Percentiles rank a stretch among this genome's conserved stretches.
Evolutionary conservation across 2,888 invertebrate genomes (phyloP).

Genomic region (Drosophila fungiperda): DNA sequence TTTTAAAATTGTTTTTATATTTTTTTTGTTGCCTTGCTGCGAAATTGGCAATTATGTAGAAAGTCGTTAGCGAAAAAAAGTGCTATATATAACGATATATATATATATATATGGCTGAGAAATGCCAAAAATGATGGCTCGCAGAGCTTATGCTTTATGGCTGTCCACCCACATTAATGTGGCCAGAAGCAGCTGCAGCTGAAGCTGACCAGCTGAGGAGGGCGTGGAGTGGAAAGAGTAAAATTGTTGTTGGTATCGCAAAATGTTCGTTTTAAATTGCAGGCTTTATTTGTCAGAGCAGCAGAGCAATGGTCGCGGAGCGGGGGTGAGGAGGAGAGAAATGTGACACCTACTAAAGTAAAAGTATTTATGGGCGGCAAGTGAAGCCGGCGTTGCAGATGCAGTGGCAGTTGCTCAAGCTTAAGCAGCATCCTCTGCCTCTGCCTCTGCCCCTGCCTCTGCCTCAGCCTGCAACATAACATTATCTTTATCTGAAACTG

Average conservation of each 20-base stretch:
- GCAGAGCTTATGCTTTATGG: slow-evolving; percentile 52
- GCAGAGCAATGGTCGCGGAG: background rate
- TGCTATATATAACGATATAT: background rate
- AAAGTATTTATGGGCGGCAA: slow-evolving; percentile 58
- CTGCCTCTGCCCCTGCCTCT: too few species aligned
- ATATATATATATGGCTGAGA: background rate
- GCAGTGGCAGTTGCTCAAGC: slow-evolving; percentile 15
- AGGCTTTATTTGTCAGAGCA: slow-evolving; percentile 63
- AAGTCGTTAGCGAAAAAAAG: slow-evolving; percentile 41
- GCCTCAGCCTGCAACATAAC: slow-evolving; percentile 33
- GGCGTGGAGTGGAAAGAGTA: background rate
- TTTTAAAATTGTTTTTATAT: slow-evolving; percentile 23
- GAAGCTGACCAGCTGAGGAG: slow-evolving; percentile 23
- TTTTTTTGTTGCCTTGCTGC: background rate
- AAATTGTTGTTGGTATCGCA: slow-evolving; percentile 17
- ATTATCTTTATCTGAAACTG: slow-evolving; percentile 80
- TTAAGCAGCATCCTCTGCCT: slow-evolving; percentile 25
- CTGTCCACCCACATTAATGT: slow-evolving; percentile 18
- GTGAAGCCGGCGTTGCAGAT: slow-evolving; percentile 15
- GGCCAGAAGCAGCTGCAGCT: slow-evolving; percentile 9
- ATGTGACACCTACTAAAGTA: slow-evolving; percentile 79
- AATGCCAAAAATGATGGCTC: slow-evolving; percentile 36
- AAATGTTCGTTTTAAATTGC: slow-evolving; percentile 54
- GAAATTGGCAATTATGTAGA: slow-evolving; percentile 76
- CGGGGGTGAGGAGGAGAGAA: slow-evolving; percentile 33